Evolutionary conservation across 2,113 vertebrate genomes (phyloP), one percentile per base, ranked within the genome.

Genomic region (Tragelaphus imberbis): DNA sequence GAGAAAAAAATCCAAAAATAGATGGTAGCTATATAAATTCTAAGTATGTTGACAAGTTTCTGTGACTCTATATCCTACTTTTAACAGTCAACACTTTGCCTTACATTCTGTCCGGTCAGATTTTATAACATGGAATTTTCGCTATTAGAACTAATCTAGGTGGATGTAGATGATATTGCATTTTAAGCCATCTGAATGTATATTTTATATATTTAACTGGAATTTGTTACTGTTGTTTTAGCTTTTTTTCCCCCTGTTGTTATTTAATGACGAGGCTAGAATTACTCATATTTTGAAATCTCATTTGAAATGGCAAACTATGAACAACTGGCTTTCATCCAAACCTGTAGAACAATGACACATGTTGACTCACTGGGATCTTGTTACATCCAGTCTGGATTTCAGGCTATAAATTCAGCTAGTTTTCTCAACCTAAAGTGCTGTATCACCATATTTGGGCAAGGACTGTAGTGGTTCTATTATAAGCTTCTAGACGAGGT

Each of bases 1-100:
- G 1, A 97, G 84, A 98, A 97, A 96, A 97, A 97, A 71, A 30
- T 79, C 63, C 81, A 84, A 93, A 96, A 98, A 96, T 98, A 97
- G 94, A 94, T 61, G 51, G 27, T 61, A 68, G 88, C 86, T 92
- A 59, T 95, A 93, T 53, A 97, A 96, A 95, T 94, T 95, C 91
- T 97, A 65, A 91, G 47, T 28, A 14, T 59, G 88, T 40, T 79
- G 79, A 96, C 85, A 96, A 90, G 71, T 91, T 97, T 90, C 61
- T 84, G 86, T 96, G 79, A 96, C 91, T 85, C 79, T 84, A 21
- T 71, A 94, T 90, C 30, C 80, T 97, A 53, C 49, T 93, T 68
- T 5, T 8, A 95, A 27, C 65, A 51, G 36, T 97, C 33, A 94
- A 36, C 5, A 91, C 3, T 71, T 95, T 82, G 75, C 97, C 86